Percentiles rank a stretch among this genome's conserved stretches.
Conservation (phyloP, 2,797 vertebrate species). For the Peromyscus melanophrys region DNA sequence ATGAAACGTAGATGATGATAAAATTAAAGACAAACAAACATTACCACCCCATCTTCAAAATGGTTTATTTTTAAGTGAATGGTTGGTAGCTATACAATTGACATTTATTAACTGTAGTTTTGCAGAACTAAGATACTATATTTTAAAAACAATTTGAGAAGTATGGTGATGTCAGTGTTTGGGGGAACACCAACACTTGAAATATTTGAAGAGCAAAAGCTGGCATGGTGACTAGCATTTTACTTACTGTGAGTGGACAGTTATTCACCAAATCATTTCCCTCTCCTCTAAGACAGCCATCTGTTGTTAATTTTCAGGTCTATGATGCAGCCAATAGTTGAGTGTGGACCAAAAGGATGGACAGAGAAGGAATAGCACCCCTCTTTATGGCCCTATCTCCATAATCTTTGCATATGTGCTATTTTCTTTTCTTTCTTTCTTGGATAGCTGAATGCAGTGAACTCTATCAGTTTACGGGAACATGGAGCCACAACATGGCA, state of each 20-base stretch:
- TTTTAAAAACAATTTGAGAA: neutral
- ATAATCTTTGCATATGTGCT: neutral
- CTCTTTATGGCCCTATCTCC: neutral
- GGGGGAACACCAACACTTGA: neutral
- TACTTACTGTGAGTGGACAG: neutral
- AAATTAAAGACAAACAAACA: neutral
- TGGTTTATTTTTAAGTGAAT: constrained; percentile 22
- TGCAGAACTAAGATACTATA: neutral
- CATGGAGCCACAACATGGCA: constrained; percentile 21
- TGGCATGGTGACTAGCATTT: neutral
- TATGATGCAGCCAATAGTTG: neutral
- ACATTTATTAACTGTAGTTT: constrained; percentile 9
- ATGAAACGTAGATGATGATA: neutral
- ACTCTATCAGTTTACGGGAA: neutral
- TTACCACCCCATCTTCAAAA: neutral
- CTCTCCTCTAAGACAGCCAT: neutral
- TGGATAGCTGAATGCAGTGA: neutral
- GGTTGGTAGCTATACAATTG: neutral
- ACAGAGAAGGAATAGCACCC: neutral
- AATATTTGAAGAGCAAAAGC: neutral
- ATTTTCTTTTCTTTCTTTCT: constrained; percentile 44
- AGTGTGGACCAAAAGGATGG: constrained; percentile 19
- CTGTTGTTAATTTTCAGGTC: neutral
- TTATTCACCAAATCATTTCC: constrained; percentile 10
- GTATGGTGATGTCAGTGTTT: neutral